Conservation (phyloP, 2,888 invertebrate genomes). For the Acrocyrtus sp. region DNA sequence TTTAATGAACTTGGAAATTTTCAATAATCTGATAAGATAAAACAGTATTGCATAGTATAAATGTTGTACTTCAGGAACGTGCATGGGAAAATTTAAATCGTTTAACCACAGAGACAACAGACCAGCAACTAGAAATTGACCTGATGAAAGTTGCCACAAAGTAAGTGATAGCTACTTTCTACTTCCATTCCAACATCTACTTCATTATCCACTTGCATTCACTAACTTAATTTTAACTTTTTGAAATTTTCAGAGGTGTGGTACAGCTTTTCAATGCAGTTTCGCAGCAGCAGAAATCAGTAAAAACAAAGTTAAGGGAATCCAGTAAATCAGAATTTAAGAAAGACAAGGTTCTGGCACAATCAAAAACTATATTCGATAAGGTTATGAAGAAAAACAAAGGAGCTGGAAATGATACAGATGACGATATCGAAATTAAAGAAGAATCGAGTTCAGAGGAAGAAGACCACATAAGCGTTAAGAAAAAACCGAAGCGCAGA, state of each 20-base stretch:
- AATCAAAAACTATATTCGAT: conserved; percentile 64
- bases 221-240: conserved; percentile 15
- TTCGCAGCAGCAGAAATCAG: conserved; percentile 67
- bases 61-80: conserved; percentile 69
- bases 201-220: too few species aligned
- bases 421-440: conserved; percentile 31
- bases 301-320: conserved; percentile 65
- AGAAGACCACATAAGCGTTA: conserved; percentile 56
- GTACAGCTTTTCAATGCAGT: conserved; percentile 70
- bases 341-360: conserved; percentile 66
- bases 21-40: not conserved
- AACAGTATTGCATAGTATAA: not conserved
- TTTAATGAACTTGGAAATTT: too few species aligned
- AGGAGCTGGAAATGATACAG: not conserved
- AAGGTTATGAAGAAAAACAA: conserved; percentile 49
- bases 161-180: too few species aligned
- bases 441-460: conserved; percentile 39
- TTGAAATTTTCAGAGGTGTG: conserved; percentile 67
- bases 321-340: conserved; percentile 66
- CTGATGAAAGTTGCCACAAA: conserved; percentile 85
- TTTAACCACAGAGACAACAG: conserved; percentile 77
- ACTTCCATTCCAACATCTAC: too few species aligned
- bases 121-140: conserved; percentile 80
- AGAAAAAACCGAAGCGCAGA: conserved; percentile 51
- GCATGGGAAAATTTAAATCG: conserved; percentile 74